Percentiles rank a stretch among this genome's conserved stretches.
Evolutionary conservation across 2,888 invertebrate species (phyloP).

Genomic region (Netelia melanura): DNA sequence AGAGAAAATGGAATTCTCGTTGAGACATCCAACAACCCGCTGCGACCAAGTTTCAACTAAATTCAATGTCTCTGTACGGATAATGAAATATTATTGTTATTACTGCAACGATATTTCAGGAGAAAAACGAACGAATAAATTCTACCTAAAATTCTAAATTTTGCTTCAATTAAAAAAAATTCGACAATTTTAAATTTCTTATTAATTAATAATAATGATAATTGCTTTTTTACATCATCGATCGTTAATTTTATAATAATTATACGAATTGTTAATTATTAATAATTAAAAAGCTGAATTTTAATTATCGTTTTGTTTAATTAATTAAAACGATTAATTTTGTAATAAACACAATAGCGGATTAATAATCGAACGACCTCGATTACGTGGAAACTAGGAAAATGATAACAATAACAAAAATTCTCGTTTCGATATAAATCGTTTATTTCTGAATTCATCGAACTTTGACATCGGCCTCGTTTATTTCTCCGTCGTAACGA

Average conservation of each 20-base stretch:
- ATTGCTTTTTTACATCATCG: too few species aligned
- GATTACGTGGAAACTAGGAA: conserved; percentile 1
- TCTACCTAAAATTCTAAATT: background rate
- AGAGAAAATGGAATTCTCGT: background rate
- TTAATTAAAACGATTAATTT: background rate
- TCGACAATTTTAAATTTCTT: too few species aligned
- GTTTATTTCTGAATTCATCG: conserved; percentile 41
- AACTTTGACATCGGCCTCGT: conserved; percentile 48
- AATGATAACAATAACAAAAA: background rate
- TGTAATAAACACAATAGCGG: background rate
- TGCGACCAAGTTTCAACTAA: conserved; percentile 27
- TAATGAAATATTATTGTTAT: background rate
- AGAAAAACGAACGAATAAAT: background rate
- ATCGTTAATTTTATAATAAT: too few species aligned
- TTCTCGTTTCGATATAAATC: background rate
- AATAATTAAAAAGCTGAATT: too few species aligned
- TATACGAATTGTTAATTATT: too few species aligned
- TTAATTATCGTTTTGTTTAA: too few species aligned
- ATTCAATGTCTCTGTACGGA: conserved; percentile 8
- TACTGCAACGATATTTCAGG: background rate
- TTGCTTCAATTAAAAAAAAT: too few species aligned
- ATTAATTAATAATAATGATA: too few species aligned
- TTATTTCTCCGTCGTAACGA: background rate
- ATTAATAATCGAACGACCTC: conserved; percentile 4
- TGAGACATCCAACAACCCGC: conserved; percentile 39